Evolutionary conservation across 1,140 invertebrate species (phyloP).

Genomic region (Hestina assimilis): DNA sequence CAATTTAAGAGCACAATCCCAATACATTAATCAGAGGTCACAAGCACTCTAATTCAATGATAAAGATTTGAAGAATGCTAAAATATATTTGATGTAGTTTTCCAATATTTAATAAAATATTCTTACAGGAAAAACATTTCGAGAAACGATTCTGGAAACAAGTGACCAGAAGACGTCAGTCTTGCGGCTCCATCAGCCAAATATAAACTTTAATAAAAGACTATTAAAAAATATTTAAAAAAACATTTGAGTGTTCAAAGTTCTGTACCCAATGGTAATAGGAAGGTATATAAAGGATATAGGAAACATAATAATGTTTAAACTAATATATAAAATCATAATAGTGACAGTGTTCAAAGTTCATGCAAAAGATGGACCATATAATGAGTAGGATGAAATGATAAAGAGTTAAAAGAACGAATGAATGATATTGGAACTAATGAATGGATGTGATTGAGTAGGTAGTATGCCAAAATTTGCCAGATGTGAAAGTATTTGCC

Average conservation of each 20-base stretch:
- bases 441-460: slow-evolving; percentile 4
- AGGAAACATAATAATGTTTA: slow-evolving; percentile 13
- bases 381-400: not conserved
- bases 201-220: slow-evolving; percentile 40
- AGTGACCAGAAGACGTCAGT: slow-evolving; percentile 71
- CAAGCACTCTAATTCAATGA: not conserved
- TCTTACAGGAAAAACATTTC: slow-evolving; percentile 72
- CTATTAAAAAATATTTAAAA: slow-evolving; percentile 20
- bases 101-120: slow-evolving; percentile 20
- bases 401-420: slow-evolving; percentile 1
- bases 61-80: not conserved
- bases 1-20: not conserved
- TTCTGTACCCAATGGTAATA: slow-evolving; percentile 11
- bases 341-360: slow-evolving; percentile 32
- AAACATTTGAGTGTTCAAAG: slow-evolving; percentile 32
- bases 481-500: slow-evolving; percentile 48
- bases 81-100: not conserved
- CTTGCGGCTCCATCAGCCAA: slow-evolving; percentile 69
- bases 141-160: slow-evolving; percentile 77
- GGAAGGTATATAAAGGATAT: slow-evolving; percentile 21
- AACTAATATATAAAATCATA: too few relatives aligned
- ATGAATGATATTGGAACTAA: slow-evolving; percentile 9
- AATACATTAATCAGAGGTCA: not conserved
- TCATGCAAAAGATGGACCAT: slow-evolving; percentile 11
- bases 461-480: slow-evolving; percentile 50